Evolutionary conservation across 2,113 vertebrate species (phyloP).

Genomic region (Callocephalon fimbriatum): DNA sequence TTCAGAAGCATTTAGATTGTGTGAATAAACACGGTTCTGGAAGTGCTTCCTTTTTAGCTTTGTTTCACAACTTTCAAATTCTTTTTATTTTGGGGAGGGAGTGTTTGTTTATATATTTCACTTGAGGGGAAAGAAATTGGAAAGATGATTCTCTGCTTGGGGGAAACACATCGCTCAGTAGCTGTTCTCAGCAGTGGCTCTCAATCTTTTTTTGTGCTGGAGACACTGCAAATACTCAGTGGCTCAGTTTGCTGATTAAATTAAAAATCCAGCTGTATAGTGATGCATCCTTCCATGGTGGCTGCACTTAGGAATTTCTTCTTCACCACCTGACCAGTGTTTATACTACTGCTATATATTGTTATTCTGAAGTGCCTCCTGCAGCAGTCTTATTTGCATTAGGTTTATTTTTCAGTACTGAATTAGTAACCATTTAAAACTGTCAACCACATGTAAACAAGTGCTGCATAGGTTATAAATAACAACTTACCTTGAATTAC

Average conservation of each 20-base stretch:
- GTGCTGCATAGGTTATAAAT: background rate
- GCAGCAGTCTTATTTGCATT: conserved; percentile 34
- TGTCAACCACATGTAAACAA: conserved; percentile 40
- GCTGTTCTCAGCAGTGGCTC: background rate
- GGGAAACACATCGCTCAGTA: background rate
- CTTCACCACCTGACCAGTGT: background rate
- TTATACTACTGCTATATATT: background rate
- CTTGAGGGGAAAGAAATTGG: background rate
- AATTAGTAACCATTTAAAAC: conserved; percentile 55
- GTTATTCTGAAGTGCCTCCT: conserved; percentile 3
- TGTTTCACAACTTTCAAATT: background rate
- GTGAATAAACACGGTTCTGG: background rate
- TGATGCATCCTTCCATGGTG: background rate
- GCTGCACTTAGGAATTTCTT: background rate
- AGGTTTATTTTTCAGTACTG: conserved; percentile 37
- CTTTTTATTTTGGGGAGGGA: background rate
- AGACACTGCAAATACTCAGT: background rate
- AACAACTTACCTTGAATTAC: conserved; percentile 20
- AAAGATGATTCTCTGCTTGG: background rate
- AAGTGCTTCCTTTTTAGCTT: background rate
- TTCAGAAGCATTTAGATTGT: background rate
- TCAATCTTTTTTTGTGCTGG: background rate
- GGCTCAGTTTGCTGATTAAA: background rate
- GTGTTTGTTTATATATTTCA: background rate
- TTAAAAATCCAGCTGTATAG: background rate